Base-by-base conservation (phyloP, 53 echinoderm and acorn worm genomes). In the Echinometra lucunter region DNA sequence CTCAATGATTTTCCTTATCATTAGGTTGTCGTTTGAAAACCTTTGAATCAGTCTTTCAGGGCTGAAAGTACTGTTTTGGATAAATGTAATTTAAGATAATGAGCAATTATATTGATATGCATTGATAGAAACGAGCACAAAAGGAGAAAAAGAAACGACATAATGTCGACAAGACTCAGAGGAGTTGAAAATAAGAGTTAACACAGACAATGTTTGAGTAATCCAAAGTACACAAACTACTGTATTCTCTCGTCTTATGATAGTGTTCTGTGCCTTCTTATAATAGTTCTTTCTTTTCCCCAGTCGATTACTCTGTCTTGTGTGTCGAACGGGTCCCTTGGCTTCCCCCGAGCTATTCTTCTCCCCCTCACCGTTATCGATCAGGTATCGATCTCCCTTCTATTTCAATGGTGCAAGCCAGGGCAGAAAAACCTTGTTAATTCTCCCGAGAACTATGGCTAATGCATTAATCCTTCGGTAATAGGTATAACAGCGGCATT, bases 341-440 rank as follows among this genome's bases (percentile, higher is more conserved):
- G 23, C 58, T 15, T 38, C 5, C 19, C 40, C 16, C 38, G 2
- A 56, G 23, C 90, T 63, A 44, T 90, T 92, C 69, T 69, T 56
- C 53, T 13, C 35, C 25, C 13, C 44, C 27, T 92, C 72, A 92
- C 92, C 92, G 92, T 92, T 92, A 92, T 92, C 72, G 92, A 92
- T 92, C 30, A 70, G 16, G 25, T 44, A 92, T 92, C 28, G 92
- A 92, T 92, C 67, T 27, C 74, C 28, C 3, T 5, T 53, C 56
- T 12, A 34, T 56, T 88, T 32, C 53, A 56, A 88, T 30, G 55
- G 88, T 42, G 38, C 42, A 78, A 42, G 42, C 42, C 11, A 42
- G 19, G 10, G 42, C 13, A 42, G 78, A 3, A 17, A n/a, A 40
- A 42, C 78, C 56, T 56, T 88, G 88, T 88, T 88, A 88, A 88